Conservation (phyloP, 2,113 vertebrate genomes). For the Oryzias melastigma region DNA sequence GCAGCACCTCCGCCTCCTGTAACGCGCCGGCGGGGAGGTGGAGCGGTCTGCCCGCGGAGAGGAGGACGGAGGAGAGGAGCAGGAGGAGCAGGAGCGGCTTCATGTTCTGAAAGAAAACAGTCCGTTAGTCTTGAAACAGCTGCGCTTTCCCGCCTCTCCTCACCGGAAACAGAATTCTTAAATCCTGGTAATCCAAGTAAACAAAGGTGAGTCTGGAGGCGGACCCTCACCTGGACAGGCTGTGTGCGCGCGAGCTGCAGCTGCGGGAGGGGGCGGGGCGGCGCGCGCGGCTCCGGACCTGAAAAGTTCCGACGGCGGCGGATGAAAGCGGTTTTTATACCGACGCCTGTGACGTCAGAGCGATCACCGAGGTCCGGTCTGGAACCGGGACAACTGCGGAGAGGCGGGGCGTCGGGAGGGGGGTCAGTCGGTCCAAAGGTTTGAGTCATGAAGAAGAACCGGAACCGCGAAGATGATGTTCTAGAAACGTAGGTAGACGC, state of each 20-base stretch:
- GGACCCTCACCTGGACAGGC: too few species aligned
- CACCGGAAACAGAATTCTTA: too few species aligned
- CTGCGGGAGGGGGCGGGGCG: background rate
- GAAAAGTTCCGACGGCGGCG: slow-evolving; percentile 55
- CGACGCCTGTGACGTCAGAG: slow-evolving; percentile 83
- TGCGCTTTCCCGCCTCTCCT: background rate
- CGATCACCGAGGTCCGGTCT: slow-evolving; percentile 61
- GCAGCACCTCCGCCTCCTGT: slow-evolving; percentile 64
- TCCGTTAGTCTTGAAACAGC: background rate
- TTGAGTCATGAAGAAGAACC: too few species aligned
- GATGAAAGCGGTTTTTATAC: slow-evolving; percentile 78
- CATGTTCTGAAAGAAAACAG: slow-evolving; percentile 61
- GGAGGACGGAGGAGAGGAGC: slow-evolving; percentile 67
- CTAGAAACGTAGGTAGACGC: too few species aligned
- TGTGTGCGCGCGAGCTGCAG: too few species aligned
- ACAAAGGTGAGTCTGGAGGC: too few species aligned
- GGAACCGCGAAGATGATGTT: too few species aligned
- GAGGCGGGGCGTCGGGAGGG: slow-evolving; percentile 32
- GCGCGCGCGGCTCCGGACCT: slow-evolving; percentile 16
- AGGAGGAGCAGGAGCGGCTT: slow-evolving; percentile 71
- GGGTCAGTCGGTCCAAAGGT: background rate
- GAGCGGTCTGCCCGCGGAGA: slow-evolving; percentile 68
- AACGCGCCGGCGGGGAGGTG: slow-evolving; percentile 49
- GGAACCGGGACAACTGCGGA: slow-evolving; percentile 68
- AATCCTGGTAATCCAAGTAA: too few species aligned